Evolutionary conservation across 2,888 invertebrate genomes (phyloP).

Genomic region (Plagodis dolabraria): DNA sequence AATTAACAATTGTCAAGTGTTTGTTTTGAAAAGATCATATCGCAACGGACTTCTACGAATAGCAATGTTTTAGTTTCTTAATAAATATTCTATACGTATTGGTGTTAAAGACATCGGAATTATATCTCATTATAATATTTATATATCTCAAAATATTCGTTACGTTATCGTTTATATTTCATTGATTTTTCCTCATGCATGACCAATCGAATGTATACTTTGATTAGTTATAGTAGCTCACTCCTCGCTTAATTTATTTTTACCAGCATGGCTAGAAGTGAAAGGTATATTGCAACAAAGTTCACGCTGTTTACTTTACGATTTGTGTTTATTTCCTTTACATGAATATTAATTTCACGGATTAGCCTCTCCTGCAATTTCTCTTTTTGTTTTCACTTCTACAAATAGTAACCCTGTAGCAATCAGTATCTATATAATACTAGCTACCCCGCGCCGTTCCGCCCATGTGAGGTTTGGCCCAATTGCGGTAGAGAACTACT

Average conservation of each 20-base stretch:
- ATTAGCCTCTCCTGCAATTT: constrained; percentile 16
- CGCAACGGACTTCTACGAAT: too few relatives aligned
- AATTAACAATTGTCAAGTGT: too few relatives aligned
- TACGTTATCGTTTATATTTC: constrained; percentile 2
- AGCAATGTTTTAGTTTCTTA: too few relatives aligned
- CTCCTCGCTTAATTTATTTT: constrained; percentile 40
- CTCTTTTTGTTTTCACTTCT: constrained; percentile 19
- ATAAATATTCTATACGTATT: too few relatives aligned
- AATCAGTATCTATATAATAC: too few relatives aligned
- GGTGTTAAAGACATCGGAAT: too few relatives aligned
- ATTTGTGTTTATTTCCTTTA: constrained; percentile 29
- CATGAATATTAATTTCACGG: constrained; percentile 19
- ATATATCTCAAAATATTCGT: neutral
- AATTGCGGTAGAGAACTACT: too few relatives aligned
- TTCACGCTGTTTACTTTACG: constrained; percentile 36
- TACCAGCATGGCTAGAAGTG: constrained; percentile 20
- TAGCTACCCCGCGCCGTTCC: too few relatives aligned
- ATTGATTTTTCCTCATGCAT: constrained; percentile 5
- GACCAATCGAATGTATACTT: constrained; percentile 34
- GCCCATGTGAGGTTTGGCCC: too few relatives aligned
- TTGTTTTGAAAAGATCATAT: too few relatives aligned
- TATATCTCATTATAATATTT: too few relatives aligned
- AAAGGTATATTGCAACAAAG: constrained; percentile 38
- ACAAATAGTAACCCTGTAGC: too few relatives aligned
- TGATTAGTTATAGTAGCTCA: constrained; percentile 39